Conservation (phyloP, 2,113 vertebrate species). For the Peromyscus polionotus region DNA sequence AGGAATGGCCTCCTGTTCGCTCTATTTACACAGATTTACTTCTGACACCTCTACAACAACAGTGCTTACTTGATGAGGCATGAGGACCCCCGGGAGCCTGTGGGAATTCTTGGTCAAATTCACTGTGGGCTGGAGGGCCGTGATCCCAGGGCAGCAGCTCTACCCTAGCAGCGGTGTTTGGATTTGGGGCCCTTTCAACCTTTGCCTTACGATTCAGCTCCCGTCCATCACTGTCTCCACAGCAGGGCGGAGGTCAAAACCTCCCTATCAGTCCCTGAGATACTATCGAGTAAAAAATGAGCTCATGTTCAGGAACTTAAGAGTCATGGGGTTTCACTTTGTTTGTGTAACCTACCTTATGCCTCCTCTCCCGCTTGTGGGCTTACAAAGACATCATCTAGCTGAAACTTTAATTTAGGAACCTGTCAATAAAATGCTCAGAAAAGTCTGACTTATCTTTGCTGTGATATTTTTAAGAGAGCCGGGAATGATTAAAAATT, state of each 20-base stretch:
- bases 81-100: constrained; percentile 36
- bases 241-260: constrained; percentile 69
- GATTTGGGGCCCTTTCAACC: constrained; percentile 37
- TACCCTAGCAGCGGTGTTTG: rapidly evolving
- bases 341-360: background rate
- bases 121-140: rapidly evolving
- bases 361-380: background rate
- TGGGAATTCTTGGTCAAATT: background rate
- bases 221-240: constrained; percentile 55
- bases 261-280: background rate
- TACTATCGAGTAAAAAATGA: background rate
- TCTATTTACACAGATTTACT: constrained; percentile 81
- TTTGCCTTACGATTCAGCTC: background rate
- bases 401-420: background rate
- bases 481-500: background rate
- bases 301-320: constrained; percentile 20
- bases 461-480: background rate
- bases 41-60: constrained; percentile 71
- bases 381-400: background rate
- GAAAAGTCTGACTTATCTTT: background rate
- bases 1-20: constrained; percentile 76
- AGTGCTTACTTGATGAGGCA: constrained; percentile 59
- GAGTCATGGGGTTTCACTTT: background rate
- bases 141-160: background rate
- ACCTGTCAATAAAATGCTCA: background rate